phyloP scores from a whole-genome alignment of 2,888 invertebrate species.

The Sarcophaga subvicina region DNA sequence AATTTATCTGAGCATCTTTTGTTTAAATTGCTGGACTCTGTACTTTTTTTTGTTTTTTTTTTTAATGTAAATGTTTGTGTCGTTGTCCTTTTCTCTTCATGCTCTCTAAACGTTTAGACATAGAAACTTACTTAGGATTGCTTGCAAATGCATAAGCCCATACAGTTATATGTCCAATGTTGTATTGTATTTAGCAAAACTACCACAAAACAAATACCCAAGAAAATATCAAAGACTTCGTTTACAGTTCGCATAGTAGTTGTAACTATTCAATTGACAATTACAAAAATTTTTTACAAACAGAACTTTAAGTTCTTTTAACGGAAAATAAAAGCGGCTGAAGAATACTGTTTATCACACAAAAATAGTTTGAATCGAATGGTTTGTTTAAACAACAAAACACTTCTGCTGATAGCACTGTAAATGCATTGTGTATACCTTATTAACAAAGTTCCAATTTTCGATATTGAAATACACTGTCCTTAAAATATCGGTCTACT shows the following conservation, averaged over 20 bases:
- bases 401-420: no score
- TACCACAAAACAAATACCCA: slow-evolving; percentile 8
- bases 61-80: slow-evolving; percentile 56
- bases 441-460: no score
- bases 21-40: slow-evolving; percentile 67
- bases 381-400: no score
- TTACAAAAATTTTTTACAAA: no score
- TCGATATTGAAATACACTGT: no score
- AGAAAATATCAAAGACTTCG: slow-evolving; percentile 47
- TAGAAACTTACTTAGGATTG: neutral
- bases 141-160: neutral
- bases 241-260: slow-evolving; percentile 56
- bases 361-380: no score
- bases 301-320: no score
- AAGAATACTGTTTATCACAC: no score
- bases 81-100: slow-evolving; percentile 66
- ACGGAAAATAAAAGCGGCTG: no score
- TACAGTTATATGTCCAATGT: slow-evolving; percentile 1
- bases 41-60: slow-evolving; percentile 20
- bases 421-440: no score
- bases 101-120: slow-evolving; percentile 20
- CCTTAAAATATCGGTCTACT: no score
- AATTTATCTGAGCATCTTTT: slow-evolving; percentile 54
- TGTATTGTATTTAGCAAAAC: slow-evolving; percentile 19
- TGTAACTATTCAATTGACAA: slow-evolving; percentile 38